Evolutionary conservation across 2,888 invertebrate species (phyloP), one percentile per base, ranked within the genome.

Genomic region (Serripes groenlandicus): DNA sequence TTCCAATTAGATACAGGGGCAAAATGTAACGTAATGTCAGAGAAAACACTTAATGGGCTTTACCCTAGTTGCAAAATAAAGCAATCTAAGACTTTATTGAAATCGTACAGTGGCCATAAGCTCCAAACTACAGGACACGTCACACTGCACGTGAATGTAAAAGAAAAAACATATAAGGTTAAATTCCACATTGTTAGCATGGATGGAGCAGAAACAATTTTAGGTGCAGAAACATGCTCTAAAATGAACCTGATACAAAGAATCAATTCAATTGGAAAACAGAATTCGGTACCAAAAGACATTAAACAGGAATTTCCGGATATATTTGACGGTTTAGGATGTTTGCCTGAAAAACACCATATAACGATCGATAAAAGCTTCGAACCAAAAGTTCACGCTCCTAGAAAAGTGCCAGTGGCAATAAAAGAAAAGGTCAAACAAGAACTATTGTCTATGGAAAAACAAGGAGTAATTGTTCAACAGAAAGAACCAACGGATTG

Each of bases 381-480:
- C 35, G 42, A 52, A 34, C 70, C 75, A 9, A 72, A 71, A 34
- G 68, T 78, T 35, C 75, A 83, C 52, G 56, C 83, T 35, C 80
- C 83, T 49, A 54, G 82, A 26, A 75, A 78, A n/a, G 37, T 83
- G 49, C 82, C 75, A 32, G 30, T 78, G 18, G 76, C 82, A 15
- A 42, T 87, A 18, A 70, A 71, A 74, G 74, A 74, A 4, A 80
- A 70, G 68, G 75, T 83, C 3, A 81, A 80, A 66, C 21, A 32
- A n/a, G 84, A 85, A 54, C 73, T 85, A 1, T 72, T 77, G 21
- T 58, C 75, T 1, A 83, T 83, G 85, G 83, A 78, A 62, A 62
- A 73, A 60, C 30, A 68, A 71, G 79, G 81, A n/a, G 86, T 84
- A 21, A 81, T 83, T 52, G 52, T 42, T n/a, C 82, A 84, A 75